Evolutionary conservation across 2,888 invertebrate genomes (phyloP), one percentile per base, ranked within the genome.

Genomic region (Oscheius sp.): DNA sequence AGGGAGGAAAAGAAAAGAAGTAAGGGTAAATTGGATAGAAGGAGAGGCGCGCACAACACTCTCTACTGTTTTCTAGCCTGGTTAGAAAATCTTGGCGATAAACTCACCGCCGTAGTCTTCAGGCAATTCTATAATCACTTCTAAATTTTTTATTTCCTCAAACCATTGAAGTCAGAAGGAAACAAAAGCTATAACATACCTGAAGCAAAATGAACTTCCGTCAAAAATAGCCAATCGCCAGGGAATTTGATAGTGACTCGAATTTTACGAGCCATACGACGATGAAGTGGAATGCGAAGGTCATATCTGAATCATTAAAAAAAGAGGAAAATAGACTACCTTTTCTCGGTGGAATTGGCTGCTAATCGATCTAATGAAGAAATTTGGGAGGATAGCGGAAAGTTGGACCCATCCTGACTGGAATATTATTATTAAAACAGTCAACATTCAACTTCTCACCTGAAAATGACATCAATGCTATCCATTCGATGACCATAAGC

Each of bases 171-270:
- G 14, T 9, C 17, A 44, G 44, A 3, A 59, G 44, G 33, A 44
- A n/a, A n/a, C n/a, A 14, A 14, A 36, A 36, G 14, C 36, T 36
- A 14, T n/a, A 62, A 45, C 20, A n/a, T 88, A 93, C 93, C 91
- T 81, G 94, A 94, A 81, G 92, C 91, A 87, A 94, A 94, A 67
- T 92, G 91, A 73, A 94, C 90, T 88, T 95, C 94, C 87, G 93
- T 93, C 84, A 95, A 90, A 88, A 94, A 91, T 80, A 94, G 91
- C 94, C 94, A 94, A 65, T 91, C 89, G 17, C 92, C 90, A 2
- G 92, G 91, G 86, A 94, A 94, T 77, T 90, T 72, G 36, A 82
- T 66, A 2, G 72, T 65, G n/a, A 82, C 59, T 49, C 77, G 71
- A 22, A 82, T 69, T 66, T 78, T 76, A 38, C 70, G 61, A 4